Evolutionary conservation across 2,888 invertebrate genomes (phyloP).

Genomic region (Gerris lacustris): DNA sequence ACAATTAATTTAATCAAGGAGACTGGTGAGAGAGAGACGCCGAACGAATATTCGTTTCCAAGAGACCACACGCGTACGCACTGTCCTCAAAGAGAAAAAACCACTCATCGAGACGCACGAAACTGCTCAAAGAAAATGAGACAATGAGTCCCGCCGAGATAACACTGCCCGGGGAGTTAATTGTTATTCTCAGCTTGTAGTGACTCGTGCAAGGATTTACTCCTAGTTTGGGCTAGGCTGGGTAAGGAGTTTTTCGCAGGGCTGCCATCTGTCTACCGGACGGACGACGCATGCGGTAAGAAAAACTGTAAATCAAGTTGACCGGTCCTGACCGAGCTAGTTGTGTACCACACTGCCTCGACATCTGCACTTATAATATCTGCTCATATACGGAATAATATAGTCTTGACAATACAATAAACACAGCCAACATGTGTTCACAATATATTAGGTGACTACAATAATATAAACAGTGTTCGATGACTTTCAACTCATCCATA

Average conservation of each 20-base stretch:
- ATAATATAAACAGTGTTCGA: no score
- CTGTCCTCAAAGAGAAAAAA: neutral
- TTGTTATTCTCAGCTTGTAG: neutral
- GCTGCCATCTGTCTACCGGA: neutral
- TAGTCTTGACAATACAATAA: no score
- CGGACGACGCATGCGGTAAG: neutral
- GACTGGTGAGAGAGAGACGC: neutral
- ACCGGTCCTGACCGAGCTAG: neutral
- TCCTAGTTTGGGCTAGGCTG: conserved; percentile 1
- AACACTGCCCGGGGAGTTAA: neutral
- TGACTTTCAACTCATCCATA: no score
- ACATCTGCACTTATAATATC: no score
- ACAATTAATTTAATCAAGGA: conserved; percentile 1
- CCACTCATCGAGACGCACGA: neutral
- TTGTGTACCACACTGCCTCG: no score
- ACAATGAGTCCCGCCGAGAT: neutral
- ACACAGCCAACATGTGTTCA: no score
- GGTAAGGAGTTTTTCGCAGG: neutral
- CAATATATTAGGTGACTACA: no score
- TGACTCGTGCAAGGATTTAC: conserved; percentile 3
- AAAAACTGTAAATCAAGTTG: neutral
- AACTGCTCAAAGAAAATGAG: conserved; percentile 1
- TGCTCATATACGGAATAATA: no score
- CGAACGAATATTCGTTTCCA: neutral
- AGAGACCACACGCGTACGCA: neutral